Base-by-base conservation (phyloP, 2,888 invertebrate species). In the Panzeria rudis region DNA sequence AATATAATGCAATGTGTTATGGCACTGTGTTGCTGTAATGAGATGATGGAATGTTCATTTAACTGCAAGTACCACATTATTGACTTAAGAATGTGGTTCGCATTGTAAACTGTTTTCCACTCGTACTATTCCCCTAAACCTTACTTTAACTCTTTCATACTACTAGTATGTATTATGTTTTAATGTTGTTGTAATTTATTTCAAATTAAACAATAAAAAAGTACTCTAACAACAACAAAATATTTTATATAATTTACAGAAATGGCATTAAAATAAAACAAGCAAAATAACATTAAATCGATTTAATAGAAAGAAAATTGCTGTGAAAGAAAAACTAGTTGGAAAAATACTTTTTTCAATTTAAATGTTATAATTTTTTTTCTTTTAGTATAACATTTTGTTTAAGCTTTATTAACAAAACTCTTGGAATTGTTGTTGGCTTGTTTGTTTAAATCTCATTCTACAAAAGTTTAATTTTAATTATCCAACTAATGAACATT, bases 11-110 rank as follows among this genome's bases (percentile, higher is more conserved):
- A 52, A 23, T 69, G 50, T 52, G 50, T 44, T 25, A 13, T 56
- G 23, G 59, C 54, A 56, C 13, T 81, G 68, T 29, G 38, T 56
- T 2, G 29, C 29, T 64, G 20, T 35, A 54, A 79, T 79, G 69
- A 62, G 64, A 83, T 77, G 64, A 83, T 83, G 76, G 82, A 76
- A 83, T 83, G 71, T 83, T 76, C 62, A 64, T 83, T 83, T 83
- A 71, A 83, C 82, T 83, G 76, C 82, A 77, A 83, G 50, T 77
- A 83, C 82, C 82, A 83, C 76, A 83, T 83, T 83, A 66, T 77
- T 83, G 82, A 77, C 56, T 71, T 32, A 77, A 72, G 76, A 83
- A 83, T 83, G 76, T 83, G 82, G 82, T 82, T 82, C 71, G 76
- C 62, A 76, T 82, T 82, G 82, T 76, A 82, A 82, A 82, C 61